These are phyloP conservation scores for Nomada hirtipes DNA, from an alignment of 2,888 invertebrate species.

Conservation along the genomic window DNA sequence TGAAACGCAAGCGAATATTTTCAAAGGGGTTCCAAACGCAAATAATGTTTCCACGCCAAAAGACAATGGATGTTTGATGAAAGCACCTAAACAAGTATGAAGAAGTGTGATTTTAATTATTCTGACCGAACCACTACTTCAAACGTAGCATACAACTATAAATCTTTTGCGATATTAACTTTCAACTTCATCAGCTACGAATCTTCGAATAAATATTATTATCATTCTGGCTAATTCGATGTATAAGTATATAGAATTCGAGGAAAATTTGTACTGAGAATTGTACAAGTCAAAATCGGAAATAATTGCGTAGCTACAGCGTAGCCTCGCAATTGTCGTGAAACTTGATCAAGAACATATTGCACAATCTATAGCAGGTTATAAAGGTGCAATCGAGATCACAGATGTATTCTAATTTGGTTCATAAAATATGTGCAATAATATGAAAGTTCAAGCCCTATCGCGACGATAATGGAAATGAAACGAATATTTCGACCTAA, in stretches of 20 bases:
- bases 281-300: neutral
- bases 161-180: too few relatives aligned
- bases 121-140: too few relatives aligned
- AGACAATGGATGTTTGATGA: neutral
- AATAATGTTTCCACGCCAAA: neutral
- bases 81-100: too few relatives aligned
- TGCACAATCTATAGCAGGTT: neutral
- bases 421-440: neutral
- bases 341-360: conserved; percentile 4
- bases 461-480: conserved; percentile 27
- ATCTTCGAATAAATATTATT: too few relatives aligned
- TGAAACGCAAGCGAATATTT: neutral
- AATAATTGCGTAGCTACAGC: neutral
- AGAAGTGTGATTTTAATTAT: too few relatives aligned
- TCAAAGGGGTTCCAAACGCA: neutral
- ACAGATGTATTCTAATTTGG: neutral
- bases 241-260: too few relatives aligned
- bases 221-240: too few relatives aligned
- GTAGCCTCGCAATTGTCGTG: neutral
- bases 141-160: too few relatives aligned
- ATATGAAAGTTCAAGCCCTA: neutral
- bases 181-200: too few relatives aligned
- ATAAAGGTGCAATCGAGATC: neutral
- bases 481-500: conserved; percentile 50
- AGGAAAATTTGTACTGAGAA: neutral